Conservation (phyloP, 2,797 vertebrate genomes). For the Pantherophis alleghaniensis region DNA sequence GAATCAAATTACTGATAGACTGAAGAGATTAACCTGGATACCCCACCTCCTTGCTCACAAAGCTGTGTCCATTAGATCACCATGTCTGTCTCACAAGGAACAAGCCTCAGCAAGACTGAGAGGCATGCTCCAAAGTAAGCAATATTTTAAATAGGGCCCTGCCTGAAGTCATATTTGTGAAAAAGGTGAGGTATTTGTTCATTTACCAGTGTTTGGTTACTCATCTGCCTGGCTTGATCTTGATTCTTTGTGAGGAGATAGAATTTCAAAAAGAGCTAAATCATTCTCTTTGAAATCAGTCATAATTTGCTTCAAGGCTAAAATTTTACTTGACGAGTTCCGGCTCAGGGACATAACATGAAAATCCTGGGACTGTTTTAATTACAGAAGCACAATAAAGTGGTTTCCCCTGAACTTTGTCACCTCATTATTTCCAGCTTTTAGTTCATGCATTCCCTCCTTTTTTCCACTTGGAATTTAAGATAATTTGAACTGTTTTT, state of each 20-base stretch:
- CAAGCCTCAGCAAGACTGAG: constrained; percentile 26
- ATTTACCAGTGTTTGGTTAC: constrained; percentile 39
- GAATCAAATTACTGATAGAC: constrained; percentile 34
- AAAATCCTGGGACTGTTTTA: constrained; percentile 17
- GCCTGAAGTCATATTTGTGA: constrained; percentile 29
- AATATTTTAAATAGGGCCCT: constrained; percentile 19
- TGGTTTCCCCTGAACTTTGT: constrained; percentile 14
- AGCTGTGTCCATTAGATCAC: constrained; percentile 33
- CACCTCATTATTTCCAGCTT: constrained; percentile 24
- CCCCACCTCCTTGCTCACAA: constrained; percentile 16
- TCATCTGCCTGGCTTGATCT: constrained; percentile 20
- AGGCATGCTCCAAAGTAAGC: constrained; percentile 28
- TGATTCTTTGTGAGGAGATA: constrained; percentile 39
- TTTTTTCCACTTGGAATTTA: constrained; percentile 9
- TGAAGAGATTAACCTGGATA: constrained; percentile 27
- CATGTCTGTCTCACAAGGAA: constrained; percentile 9
- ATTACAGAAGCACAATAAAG: constrained; percentile 26
- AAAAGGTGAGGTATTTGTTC: constrained; percentile 38
- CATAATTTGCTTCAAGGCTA: constrained; percentile 26
- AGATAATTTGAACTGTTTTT: constrained; percentile 11
- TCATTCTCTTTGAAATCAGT: constrained; percentile 28
- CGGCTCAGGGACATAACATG: constrained; percentile 10
- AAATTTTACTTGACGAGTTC: constrained; percentile 22
- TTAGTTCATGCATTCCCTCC: background rate
- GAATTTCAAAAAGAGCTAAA: constrained; percentile 31